A percentile compares a stretch with the other conserved stretches of the same genome.
These are phyloP conservation scores for Callocephalon fimbriatum DNA, from an alignment of 2,113 vertebrate species.

Conservation along the genomic window DNA sequence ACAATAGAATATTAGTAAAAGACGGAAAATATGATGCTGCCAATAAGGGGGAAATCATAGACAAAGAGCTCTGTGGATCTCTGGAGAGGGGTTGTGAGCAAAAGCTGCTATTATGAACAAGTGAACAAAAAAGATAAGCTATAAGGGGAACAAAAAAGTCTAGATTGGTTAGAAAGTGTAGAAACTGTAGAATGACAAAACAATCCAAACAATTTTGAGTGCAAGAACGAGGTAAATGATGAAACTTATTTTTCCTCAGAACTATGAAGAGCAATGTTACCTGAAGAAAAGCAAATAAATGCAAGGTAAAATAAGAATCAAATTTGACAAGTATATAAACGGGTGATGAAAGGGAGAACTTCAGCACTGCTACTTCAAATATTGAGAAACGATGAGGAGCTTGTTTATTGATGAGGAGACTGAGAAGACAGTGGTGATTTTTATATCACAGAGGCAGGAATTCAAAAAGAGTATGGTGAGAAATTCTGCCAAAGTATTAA, in stretches of 20 bases:
- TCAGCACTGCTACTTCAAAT: not conserved
- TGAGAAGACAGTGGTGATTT: not conserved
- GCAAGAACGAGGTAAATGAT: not conserved
- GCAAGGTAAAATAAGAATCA: not conserved
- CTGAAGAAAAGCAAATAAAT: not conserved
- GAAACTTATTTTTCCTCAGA: not conserved
- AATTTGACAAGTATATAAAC: not conserved
- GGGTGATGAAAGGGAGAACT: not conserved
- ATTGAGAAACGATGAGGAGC: not conserved
- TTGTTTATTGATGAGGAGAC: not conserved
- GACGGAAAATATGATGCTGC: not conserved
- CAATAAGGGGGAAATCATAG: not conserved
- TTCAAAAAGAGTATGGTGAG: rapidly evolving
- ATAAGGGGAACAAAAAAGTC: not conserved
- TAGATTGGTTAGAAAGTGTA: not conserved
- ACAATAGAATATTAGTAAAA: not conserved
- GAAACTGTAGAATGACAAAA: not conserved
- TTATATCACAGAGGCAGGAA: not conserved
- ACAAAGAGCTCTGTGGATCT: not conserved
- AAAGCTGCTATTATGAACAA: not conserved
- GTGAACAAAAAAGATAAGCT: not conserved
- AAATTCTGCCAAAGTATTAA: not conserved
- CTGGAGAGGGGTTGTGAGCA: not conserved
- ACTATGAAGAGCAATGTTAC: not conserved
- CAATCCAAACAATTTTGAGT: not conserved